A percentile compares a stretch with the other conserved stretches of the same genome.
Evolutionary conservation across 64 coral and sea anemone genomes (phyloP).

Genomic region (Actinia tenebrosa): DNA sequence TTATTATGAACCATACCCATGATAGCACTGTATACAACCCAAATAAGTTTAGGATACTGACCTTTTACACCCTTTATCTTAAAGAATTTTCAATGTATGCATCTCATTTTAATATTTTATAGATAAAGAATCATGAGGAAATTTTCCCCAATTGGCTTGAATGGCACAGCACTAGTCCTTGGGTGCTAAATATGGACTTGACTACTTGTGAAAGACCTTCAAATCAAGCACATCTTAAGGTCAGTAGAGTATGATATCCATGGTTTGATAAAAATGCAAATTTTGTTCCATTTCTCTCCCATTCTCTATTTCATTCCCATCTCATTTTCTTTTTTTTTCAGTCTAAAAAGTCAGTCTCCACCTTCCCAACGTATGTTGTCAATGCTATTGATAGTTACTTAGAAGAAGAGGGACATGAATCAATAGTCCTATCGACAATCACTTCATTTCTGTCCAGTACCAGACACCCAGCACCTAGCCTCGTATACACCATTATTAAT

Average conservation of each 20-base stretch:
- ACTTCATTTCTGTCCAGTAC: constrained; percentile 15
- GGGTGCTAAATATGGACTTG: background rate
- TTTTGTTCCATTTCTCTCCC: background rate
- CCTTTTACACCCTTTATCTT: too few species aligned
- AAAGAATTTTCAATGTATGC: too few species aligned
- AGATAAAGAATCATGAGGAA: background rate
- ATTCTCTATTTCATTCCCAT: background rate
- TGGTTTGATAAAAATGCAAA: background rate
- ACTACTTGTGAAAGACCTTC: background rate
- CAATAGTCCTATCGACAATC: constrained; percentile 16
- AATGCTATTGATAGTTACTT: constrained; percentile 49
- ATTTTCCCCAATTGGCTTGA: constrained; percentile 20
- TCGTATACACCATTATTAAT: constrained; percentile 32
- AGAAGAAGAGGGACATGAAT: constrained; percentile 37
- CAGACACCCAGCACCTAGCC: constrained; percentile 15
- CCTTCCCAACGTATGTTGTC: constrained; percentile 27
- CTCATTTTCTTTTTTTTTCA: background rate
- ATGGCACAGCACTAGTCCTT: constrained; percentile 4
- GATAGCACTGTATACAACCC: too few species aligned
- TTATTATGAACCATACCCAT: too few species aligned
- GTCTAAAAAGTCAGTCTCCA: background rate
- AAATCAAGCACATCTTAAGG: background rate
- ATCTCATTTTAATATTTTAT: background rate
- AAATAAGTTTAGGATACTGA: too few species aligned
- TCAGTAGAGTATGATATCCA: background rate